These are phyloP conservation scores for Polypterus senegalus DNA, from an alignment of 2,113 vertebrate genomes.

Conservation along the genomic window DNA sequence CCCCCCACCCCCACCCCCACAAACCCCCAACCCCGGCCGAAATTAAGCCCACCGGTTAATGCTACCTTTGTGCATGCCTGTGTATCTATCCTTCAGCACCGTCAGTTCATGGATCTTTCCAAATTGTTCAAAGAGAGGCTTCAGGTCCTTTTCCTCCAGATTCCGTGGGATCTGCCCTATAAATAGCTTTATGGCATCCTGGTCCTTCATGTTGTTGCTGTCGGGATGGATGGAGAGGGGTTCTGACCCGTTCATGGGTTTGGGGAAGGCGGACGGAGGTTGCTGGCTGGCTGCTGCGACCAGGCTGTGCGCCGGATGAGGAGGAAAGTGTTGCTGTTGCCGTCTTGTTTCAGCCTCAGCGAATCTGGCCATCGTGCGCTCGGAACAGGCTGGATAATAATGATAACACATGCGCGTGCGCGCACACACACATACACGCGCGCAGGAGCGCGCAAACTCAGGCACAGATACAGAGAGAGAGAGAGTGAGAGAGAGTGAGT, in stretches of 20 bases:
- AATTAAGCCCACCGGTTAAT: not conserved
- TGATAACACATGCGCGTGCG: constrained; percentile 43
- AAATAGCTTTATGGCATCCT: constrained; percentile 96
- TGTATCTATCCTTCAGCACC: constrained; percentile 94
- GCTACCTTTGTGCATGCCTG: constrained; percentile 97
- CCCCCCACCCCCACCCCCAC: too few relatives aligned
- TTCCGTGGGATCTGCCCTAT: constrained; percentile 95
- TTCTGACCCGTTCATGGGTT: constrained; percentile 90
- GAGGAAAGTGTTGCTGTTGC: constrained; percentile 59
- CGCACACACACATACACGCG: constrained; percentile 26
- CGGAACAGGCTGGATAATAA: constrained; percentile 68
- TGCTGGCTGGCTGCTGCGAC: constrained; percentile 56
- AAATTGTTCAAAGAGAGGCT: constrained; percentile 94
- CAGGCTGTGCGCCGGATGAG: constrained; percentile 49
- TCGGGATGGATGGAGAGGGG: constrained; percentile 75
- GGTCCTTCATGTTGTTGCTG: constrained; percentile 85
- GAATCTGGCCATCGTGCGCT: constrained; percentile 88
- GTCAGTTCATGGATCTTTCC: constrained; percentile 96
- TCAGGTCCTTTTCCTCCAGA: constrained; percentile 92
- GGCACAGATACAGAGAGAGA: constrained; percentile 53
- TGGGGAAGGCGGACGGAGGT: constrained; percentile 66
- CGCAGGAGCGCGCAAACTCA: constrained; percentile 47
- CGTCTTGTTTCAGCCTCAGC: constrained; percentile 79
- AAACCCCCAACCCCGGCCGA: too few relatives aligned
- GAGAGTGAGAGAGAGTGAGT: too few relatives aligned